phyloP scores from a whole-genome alignment of 2,797 vertebrate genomes.

The Oreonectes daqikongensis region DNA sequence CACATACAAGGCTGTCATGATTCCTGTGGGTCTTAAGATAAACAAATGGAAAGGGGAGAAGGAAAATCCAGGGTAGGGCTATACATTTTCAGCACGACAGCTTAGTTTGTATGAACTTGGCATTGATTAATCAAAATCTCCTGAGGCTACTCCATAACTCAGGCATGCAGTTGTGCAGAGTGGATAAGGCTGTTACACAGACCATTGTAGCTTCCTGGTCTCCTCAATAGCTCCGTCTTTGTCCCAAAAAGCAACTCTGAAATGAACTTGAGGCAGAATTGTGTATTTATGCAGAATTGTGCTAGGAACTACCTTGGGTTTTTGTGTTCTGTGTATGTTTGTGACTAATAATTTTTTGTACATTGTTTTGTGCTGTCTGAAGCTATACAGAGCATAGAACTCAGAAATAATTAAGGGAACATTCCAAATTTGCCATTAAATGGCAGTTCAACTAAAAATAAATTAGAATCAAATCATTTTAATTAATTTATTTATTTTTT shows the following conservation, averaged over 20 bases:
- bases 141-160: constrained; percentile 57
- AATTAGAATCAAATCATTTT: no score
- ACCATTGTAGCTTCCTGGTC: constrained; percentile 34
- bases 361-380: background rate
- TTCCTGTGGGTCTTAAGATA: constrained; percentile 48
- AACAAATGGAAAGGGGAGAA: constrained; percentile 33
- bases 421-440: no score
- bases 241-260: constrained; percentile 29
- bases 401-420: no score
- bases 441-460: no score
- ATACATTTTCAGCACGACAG: constrained; percentile 56
- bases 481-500: no score
- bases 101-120: constrained; percentile 61
- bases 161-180: constrained; percentile 53
- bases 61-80: constrained; percentile 48
- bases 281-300: background rate
- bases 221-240: constrained; percentile 24
- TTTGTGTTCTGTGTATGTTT: no score
- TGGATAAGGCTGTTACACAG: constrained; percentile 48
- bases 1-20: constrained; percentile 53
- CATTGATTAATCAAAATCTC: constrained; percentile 60
- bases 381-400: background rate
- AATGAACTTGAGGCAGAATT: constrained; percentile 1
- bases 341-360: background rate
- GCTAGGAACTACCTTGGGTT: no score